phyloP scores from a whole-genome alignment of 2,113 vertebrate genomes.

The Solea solea region DNA sequence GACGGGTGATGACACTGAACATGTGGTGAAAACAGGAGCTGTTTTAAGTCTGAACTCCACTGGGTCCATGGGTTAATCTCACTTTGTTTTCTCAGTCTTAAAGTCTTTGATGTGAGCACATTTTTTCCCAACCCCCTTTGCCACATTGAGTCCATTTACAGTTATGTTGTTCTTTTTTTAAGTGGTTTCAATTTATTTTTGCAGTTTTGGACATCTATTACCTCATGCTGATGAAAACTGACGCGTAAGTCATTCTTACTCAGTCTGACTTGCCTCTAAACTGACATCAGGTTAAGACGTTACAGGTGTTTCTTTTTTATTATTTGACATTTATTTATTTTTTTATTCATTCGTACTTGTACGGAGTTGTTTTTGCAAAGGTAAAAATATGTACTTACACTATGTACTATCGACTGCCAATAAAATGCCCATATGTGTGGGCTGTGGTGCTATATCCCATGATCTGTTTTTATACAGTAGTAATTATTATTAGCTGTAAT shows the following conservation, averaged over 20 bases:
- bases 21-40: not conserved
- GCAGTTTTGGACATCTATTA: constrained; percentile 29
- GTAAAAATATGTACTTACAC: constrained; percentile 18
- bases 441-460: constrained; percentile 63
- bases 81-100: not conserved
- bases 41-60: not conserved
- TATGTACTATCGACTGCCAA: constrained; percentile 48
- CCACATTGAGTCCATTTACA: not conserved
- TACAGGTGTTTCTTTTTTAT: constrained; percentile 26
- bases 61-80: not conserved
- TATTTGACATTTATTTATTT: constrained; percentile 55
- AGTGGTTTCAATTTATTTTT: not conserved
- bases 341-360: constrained; percentile 59
- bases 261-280: constrained; percentile 1
- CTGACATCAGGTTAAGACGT: constrained; percentile 9
- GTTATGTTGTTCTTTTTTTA: constrained; percentile 5
- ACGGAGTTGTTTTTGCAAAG: constrained; percentile 49
- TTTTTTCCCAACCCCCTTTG: not conserved
- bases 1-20: not conserved
- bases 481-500: too few relatives aligned
- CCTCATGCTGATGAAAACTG: constrained; percentile 29
- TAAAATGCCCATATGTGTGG: constrained; percentile 57
- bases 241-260: constrained; percentile 1
- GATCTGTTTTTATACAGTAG: not conserved
- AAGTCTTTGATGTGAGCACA: too few relatives aligned